Base-by-base conservation (phyloP, 2,888 invertebrate species). In the Athalia rosae region DNA sequence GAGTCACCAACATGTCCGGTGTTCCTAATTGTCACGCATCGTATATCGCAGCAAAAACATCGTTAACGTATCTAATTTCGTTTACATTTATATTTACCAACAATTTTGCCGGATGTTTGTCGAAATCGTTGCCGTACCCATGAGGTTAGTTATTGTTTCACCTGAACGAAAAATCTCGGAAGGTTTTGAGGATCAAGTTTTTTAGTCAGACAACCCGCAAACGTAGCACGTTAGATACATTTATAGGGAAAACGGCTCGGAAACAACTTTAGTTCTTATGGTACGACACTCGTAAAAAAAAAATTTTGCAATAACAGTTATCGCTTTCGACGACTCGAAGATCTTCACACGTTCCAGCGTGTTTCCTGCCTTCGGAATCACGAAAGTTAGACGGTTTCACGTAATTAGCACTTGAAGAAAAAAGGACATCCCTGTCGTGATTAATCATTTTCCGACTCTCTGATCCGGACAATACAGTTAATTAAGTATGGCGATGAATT, bases 21-120 rank as follows among this genome's bases (percentile, higher is more conserved):
- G 28, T 71, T 45, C 58, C 15, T 71, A 71, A 71, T 71, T 71
- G 69, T 28, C 28, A 28, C 28, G 45, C 43, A 43, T n/a, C 15
- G 43, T 45, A 71, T 58, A 28, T 8, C 13, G n/a, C 43, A n/a
- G 43, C n/a, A 71, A 56, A 15, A 71, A 58, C 11, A 71, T 13
- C 4, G 9, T 43, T 45, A 43, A 45, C 4, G 13, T 71, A 45
- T 58, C 15, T 56, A 43, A 7, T 58, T 43, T 56, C 58, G 13
- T 0, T 50, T 6, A n/a, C n/a, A 4, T 9, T 50, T 41, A 41
- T n/a, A 28, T 28, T 28, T 28, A 28, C 2, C 2, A 28, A 28
- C 28, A 28, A 28, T 28, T 28, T 28, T 28, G 13, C 15, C 58
- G 56, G n/a, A 43, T 13, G 53, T 53, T 67, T 53, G n/a, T 50